Evolutionary conservation across 2,888 invertebrate genomes (phyloP), one percentile per base, ranked within the genome.

Genomic region (Spodoptera exigua): DNA sequence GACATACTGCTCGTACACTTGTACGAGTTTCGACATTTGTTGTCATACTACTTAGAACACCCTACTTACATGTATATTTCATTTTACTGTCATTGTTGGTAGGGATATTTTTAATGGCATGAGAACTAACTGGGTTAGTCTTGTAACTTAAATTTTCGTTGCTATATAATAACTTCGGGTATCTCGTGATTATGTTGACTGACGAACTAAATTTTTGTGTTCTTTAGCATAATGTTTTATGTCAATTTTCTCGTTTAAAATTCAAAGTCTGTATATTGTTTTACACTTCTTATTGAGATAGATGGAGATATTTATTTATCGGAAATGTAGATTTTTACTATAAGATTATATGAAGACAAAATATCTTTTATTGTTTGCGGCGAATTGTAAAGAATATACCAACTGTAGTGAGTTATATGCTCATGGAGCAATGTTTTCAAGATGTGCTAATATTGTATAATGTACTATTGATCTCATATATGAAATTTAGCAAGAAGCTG

Each of bases 391-490:
- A 84, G 68, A 72, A 79, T 78, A 73, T 74, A 76, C 72, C 61
- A 70, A 61, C 63, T 48, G 43, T 82, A 79, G 66, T 67, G 71
- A 68, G 61, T 78, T 58, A 58, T 52, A 61, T 61, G 88, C 89
- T 89, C 89, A 74, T 79, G 85, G 89, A 89, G 89, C 89, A 61
- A 74, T 65, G 65, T 82, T 84, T 81, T 81, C 64, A 69, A 71
- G 70, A 68, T 75, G 77, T 81, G 76, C 77, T 83, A 74, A 74
- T 76, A 68, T 67, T 74, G 46, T 69, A 41, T 61, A 64, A 58
- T 79, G 69, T 82, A 82, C 80, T 81, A 85, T 86, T 90, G 92
- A 92, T 92, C 92, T 92, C 91, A 91, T 86, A 75, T 76, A 78
- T 74, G 69, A 83, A 82, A 78, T 72, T 74, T 74, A 75, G 78